A percentile compares a stretch with the other conserved stretches of the same genome.
These are phyloP conservation scores for Apamea epomidion DNA, from an alignment of 2,888 invertebrate genomes.

Conservation along the genomic window DNA sequence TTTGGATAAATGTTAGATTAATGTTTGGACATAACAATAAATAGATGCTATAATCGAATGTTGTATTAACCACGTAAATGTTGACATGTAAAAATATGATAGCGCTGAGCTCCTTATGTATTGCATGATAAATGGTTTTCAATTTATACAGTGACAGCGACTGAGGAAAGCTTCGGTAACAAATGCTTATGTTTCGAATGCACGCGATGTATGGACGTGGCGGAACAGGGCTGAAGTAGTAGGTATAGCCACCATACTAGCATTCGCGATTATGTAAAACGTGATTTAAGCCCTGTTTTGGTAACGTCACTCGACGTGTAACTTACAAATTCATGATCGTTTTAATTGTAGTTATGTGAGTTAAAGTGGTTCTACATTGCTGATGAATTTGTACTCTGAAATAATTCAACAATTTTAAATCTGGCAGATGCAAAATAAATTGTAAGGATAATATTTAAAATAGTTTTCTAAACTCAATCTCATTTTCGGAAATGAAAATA, in stretches of 20 bases:
- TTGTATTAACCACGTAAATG: conserved; percentile 66
- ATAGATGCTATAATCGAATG: conserved; percentile 52
- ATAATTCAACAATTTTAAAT: background rate
- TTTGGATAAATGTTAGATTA: conserved; percentile 47
- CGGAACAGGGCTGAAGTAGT: conserved; percentile 34
- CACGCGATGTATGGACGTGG: conserved; percentile 82
- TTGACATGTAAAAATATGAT: conserved; percentile 73
- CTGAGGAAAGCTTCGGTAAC: conserved; percentile 87
- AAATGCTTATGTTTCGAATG: conserved; percentile 86
- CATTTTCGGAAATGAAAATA: background rate
- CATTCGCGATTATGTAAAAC: conserved; percentile 41
- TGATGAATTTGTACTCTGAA: conserved; percentile 19
- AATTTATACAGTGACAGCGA: conserved; percentile 87
- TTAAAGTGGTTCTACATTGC: conserved; percentile 3
- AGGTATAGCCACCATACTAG: conserved; percentile 11
- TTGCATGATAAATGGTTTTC: conserved; percentile 88
- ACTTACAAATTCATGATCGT: conserved; percentile 21
- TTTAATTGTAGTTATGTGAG: conserved; percentile 36
- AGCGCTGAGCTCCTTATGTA: conserved; percentile 80
- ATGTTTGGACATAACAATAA: conserved; percentile 49
- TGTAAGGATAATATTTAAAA: background rate
- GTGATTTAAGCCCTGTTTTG: conserved; percentile 19
- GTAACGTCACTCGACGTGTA: conserved; percentile 37
- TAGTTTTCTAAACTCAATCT: background rate
- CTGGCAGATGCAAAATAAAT: background rate